Evolutionary conservation across 1,140 invertebrate species (phyloP), one percentile per base, ranked within the genome.

Genomic region (Ips typographus): DNA sequence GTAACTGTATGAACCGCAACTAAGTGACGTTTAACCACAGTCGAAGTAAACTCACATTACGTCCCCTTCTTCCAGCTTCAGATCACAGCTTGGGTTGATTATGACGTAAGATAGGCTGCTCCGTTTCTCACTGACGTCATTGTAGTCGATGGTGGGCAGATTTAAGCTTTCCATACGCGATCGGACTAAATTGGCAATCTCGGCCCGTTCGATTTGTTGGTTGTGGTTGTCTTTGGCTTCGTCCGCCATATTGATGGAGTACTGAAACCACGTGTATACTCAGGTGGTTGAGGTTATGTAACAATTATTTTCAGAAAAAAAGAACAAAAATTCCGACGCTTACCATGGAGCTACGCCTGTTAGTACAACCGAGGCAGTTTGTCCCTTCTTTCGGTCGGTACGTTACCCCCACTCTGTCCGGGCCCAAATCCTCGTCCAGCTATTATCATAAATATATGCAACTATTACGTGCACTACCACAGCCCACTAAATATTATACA

Each of bases 11-110:
- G 22, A 55, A 4, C 2, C 8, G 37, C 37, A 22, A 22, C 22
- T 22, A 22, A 22, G 22, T 22, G 1, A 8, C 8, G 8, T 6
- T 6, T 1, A 55, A 22, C 8, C 2, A 55, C 8, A 8, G 37
- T 2, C 37, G 6, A 8, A 39, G 5, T 36, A 37, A 64, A 83
- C 90, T 89, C 84, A 96, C 89, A 99, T 93, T 55, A 98, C 92
- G 83, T 99, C 97, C 49, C 95, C 96, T 78, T 96, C 92, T 82
- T 98, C 94, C 58, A 99, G 85, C 79, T 95, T 95, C 0, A 98
- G 85, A 83, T 99, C 97, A 84, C 95, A 98, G 79, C 93, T 95
- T 0, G 97, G 97, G 80, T 99, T 99, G 77, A 98, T 98, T 74
- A 99, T 98, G 63, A 98, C 96, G 82, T 98, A 99, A 1, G 95